phyloP scores from a whole-genome alignment of 2,888 invertebrate species.

The Lasioglossum oenotherae region DNA sequence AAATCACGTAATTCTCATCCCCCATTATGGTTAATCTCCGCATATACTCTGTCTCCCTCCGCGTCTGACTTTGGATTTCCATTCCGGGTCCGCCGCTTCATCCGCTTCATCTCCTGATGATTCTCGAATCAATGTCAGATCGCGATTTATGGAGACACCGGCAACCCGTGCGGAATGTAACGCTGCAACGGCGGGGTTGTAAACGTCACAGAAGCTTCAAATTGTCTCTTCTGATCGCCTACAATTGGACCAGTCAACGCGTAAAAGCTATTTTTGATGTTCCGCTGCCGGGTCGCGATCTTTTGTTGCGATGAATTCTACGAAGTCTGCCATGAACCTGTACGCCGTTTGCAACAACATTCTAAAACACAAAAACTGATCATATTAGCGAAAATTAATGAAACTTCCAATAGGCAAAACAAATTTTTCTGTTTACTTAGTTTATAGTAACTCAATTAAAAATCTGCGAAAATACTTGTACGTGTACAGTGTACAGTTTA shows the following conservation, averaged over 20 bases:
- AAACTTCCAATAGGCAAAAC: background rate
- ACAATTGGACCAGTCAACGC: background rate
- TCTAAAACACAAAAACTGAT: background rate
- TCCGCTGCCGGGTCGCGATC: background rate
- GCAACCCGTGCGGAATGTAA: slow-evolving; percentile 12
- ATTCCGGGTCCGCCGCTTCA: slow-evolving; percentile 50
- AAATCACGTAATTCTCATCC: slow-evolving; percentile 66
- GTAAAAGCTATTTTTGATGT: background rate
- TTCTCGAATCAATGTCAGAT: slow-evolving; percentile 47
- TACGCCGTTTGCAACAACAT: background rate
- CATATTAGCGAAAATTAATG: background rate
- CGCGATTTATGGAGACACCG: slow-evolving; percentile 21
- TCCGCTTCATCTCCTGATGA: slow-evolving; percentile 43
- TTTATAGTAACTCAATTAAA: background rate
- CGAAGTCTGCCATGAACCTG: background rate
- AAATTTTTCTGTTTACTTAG: background rate
- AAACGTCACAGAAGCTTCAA: background rate
- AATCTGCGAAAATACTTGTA: background rate
- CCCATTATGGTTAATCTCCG: slow-evolving; percentile 61
- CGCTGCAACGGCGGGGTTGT: background rate
- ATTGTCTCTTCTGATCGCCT: background rate
- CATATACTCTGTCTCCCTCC: slow-evolving; percentile 43
- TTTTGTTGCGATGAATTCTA: background rate
- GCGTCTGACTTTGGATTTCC: slow-evolving; percentile 53
- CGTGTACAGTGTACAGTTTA: background rate